Percentiles rank a stretch among this genome's conserved stretches.
These are phyloP conservation scores for Toxotes jaculatrix DNA, from an alignment of 2,113 vertebrate species.

Conservation along the genomic window DNA sequence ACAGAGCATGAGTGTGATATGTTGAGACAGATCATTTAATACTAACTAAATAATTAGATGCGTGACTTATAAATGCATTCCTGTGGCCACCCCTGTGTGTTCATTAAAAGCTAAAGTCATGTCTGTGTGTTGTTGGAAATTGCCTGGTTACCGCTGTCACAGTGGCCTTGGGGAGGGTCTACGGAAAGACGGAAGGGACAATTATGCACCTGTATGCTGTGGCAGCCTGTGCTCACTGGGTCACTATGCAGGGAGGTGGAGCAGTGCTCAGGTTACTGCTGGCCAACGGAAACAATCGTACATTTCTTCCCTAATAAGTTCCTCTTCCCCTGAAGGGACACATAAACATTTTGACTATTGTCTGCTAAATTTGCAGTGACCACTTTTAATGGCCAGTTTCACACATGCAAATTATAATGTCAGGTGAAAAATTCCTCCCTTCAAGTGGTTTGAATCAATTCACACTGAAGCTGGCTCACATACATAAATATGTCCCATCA, in stretches of 20 bases:
- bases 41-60: constrained; percentile 29
- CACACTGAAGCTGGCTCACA: neutral
- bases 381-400: neutral
- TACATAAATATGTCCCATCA: neutral
- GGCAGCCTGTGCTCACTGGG: constrained; percentile 4
- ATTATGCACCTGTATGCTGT: constrained; percentile 25
- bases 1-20: neutral
- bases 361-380: neutral
- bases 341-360: neutral
- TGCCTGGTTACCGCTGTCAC: constrained; percentile 45
- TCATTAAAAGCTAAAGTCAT: constrained; percentile 42
- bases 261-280: constrained; percentile 48
- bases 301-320: neutral
- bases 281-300: constrained; percentile 18
- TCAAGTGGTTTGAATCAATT: neutral
- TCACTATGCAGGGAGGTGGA: constrained; percentile 13
- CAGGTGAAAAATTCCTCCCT: neutral
- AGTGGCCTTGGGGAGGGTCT: constrained; percentile 38
- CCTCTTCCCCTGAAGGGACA: neutral
- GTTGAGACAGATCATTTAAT: neutral
- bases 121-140: constrained; percentile 71
- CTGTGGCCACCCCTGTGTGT: constrained; percentile 43
- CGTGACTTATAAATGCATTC: constrained; percentile 50
- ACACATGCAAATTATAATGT: neutral
- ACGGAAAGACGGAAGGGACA: constrained; percentile 41